Base-by-base conservation (phyloP, 1,140 invertebrate genomes). In the Eueides isabella region DNA sequence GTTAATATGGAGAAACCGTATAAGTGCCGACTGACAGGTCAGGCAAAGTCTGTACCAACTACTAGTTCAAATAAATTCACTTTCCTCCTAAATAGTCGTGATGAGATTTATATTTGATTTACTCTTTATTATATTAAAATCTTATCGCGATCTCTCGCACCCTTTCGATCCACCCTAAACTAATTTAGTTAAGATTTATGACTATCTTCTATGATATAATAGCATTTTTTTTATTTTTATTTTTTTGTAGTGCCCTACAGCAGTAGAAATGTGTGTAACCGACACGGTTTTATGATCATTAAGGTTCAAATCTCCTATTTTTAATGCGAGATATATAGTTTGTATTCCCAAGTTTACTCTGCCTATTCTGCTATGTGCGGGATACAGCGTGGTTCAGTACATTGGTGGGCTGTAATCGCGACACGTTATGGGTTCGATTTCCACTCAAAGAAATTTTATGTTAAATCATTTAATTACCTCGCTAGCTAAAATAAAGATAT, bases 71-170 rank as follows among this genome's bases (percentile, higher is more conserved):
- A 55, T 55, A 55, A 55, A 55, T 55, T 55, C 48, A 26, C 48
- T 55, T 55, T 26, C 23, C 48, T 55, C 19, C 48, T 23, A 55
- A 55, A 55, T 55, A 23, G 48, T 55, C 48, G 48, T 55, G 48
- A 55, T 55, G 48, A 55, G 48, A 55, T 55, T 55, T 55, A 55
- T 55, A 26, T 55, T 55, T 55, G 19, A 55, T 55, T 55, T 55
- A 55, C 48, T 55, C 26, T 55, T 26, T 23, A 55, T 55, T 55
- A 55, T 55, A 55, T 55, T 55, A 55, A 55, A 55, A 55, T n/a
- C 19, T 55, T 55, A 55, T 55, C 48, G 19, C 19, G 23, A 55
- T 55, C n/a, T 55, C 48, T 55, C n/a, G 48, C 48, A 55, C 48
- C 48, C 48, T 55, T 55, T 55, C 48, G 48, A 55, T 23, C 48